phyloP scores from a whole-genome alignment of 2,113 vertebrate genomes.

The Dendrocopos noguchii region DNA sequence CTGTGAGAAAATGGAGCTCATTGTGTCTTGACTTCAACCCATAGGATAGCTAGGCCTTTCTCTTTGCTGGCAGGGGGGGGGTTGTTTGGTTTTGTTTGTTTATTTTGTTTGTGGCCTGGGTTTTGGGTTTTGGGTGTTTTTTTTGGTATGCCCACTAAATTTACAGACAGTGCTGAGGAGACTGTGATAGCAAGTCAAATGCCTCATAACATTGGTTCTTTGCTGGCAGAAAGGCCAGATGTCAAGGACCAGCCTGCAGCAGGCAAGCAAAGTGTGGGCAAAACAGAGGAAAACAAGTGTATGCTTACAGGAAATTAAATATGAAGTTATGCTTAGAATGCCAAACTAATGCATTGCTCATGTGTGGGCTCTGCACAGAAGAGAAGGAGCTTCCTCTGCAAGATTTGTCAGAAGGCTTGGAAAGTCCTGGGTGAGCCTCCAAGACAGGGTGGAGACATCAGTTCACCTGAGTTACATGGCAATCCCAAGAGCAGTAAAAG shows the following conservation, averaged over 20 bases:
- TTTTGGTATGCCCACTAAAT: neutral
- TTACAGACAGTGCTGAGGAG: neutral
- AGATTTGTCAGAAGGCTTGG: neutral
- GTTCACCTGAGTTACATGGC: neutral
- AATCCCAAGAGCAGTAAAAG: neutral
- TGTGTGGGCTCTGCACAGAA: neutral
- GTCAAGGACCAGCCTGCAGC: neutral
- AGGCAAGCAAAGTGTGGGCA: neutral
- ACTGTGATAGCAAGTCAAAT: neutral
- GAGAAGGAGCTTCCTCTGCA: neutral
- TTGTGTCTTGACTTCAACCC: neutral
- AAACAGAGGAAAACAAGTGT: neutral
- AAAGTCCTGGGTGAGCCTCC: neutral
- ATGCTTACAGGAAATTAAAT: neutral
- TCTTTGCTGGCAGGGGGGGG: neutral
- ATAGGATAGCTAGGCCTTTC: neutral
- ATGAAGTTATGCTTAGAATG: neutral
- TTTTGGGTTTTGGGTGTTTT: neutral
- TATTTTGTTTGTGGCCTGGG: no score
- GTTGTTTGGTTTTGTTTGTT: no score
- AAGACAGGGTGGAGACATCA: neutral
- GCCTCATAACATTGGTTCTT: neutral
- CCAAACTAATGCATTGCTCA: neutral
- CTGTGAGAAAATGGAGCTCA: neutral
- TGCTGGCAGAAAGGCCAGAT: neutral